Conservation (phyloP, 2,888 invertebrate genomes). For the Calliopum simillimum region DNA sequence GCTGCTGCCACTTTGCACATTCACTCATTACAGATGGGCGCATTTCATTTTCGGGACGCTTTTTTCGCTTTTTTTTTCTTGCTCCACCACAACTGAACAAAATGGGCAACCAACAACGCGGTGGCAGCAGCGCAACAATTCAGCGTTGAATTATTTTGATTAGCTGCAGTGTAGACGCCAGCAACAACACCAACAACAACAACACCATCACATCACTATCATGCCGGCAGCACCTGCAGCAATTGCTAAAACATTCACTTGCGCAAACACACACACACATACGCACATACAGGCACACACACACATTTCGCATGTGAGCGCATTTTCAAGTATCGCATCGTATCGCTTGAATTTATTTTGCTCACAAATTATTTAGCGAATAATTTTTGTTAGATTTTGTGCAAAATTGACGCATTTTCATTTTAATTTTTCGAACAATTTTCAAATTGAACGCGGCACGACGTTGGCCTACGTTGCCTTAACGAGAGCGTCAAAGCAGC, state of each 20-base stretch:
- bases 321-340: slow-evolving; percentile 9
- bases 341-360: slow-evolving; percentile 27
- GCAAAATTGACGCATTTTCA: slow-evolving; percentile 50
- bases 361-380: slow-evolving; percentile 64
- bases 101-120: slow-evolving; percentile 2
- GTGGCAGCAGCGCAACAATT: slow-evolving; percentile 3
- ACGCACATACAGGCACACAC: background rate
- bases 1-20: slow-evolving; percentile 4
- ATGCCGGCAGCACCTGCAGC: background rate
- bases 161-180: slow-evolving; percentile 17
- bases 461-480: slow-evolving; percentile 20
- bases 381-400: slow-evolving; percentile 56
- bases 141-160: slow-evolving; percentile 29
- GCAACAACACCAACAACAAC: background rate
- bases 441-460: slow-evolving; percentile 17
- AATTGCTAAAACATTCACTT: background rate
- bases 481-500: slow-evolving; percentile 6
- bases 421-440: slow-evolving; percentile 39
- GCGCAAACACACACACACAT: slow-evolving; percentile 8
- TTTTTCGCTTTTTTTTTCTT: background rate
- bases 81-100: too few species aligned
- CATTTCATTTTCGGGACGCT: background rate
- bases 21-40: background rate
- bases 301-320: slow-evolving; percentile 4
- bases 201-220: background rate